These are phyloP conservation scores for Tetanocera ferruginea DNA, from an alignment of 2,888 invertebrate genomes.

Conservation along the genomic window DNA sequence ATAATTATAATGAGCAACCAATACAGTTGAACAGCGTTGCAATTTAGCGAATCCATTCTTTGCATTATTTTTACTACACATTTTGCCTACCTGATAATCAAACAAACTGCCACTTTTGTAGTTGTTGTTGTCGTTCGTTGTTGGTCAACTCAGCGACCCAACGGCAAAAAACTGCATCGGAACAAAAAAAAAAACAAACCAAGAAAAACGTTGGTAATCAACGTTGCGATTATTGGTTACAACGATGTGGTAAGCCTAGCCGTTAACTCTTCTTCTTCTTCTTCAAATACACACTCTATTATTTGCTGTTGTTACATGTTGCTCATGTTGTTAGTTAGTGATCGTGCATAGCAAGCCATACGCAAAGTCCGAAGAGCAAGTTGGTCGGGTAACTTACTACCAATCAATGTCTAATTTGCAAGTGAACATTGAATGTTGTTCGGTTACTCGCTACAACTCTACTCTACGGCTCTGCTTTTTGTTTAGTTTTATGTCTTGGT, in stretches of 20 bases:
- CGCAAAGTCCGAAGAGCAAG: not conserved
- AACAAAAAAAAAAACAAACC: not conserved
- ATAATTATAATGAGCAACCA: conserved; percentile 5
- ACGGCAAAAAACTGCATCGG: not conserved
- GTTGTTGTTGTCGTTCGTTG: not conserved
- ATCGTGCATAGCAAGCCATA: not conserved
- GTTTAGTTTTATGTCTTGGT: not conserved
- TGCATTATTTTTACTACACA: not conserved
- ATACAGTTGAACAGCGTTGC: not conserved
- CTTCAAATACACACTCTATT: too few relatives aligned
- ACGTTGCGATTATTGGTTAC: conserved; percentile 23
- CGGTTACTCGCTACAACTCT: too few relatives aligned
- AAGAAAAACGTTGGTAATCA: not conserved
- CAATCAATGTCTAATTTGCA: conserved; percentile 30
- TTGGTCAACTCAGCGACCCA: not conserved
- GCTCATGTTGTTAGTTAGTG: not conserved
- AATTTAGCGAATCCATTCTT: not conserved
- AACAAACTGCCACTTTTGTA: conserved; percentile 19
- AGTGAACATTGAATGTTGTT: not conserved
- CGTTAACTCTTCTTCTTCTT: not conserved
- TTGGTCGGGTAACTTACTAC: not conserved
- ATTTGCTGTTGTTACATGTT: not conserved
- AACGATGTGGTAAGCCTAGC: not conserved
- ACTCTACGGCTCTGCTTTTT: too few relatives aligned
- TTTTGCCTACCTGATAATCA: not conserved